phyloP scores from a whole-genome alignment of 2,113 vertebrate genomes.

The Struthidea cinerea region DNA sequence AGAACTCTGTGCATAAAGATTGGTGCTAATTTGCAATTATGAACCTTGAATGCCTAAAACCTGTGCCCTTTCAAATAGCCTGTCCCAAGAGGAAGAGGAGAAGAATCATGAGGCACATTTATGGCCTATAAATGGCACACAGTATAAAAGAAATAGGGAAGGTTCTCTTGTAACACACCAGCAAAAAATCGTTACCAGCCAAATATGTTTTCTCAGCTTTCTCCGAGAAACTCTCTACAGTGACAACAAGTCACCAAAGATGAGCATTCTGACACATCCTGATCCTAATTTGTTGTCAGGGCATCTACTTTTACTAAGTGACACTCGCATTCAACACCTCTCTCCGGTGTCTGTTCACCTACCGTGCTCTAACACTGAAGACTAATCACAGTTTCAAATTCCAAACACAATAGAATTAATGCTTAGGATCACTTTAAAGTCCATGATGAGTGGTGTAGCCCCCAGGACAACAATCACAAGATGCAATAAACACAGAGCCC shows the following conservation, averaged over 20 bases:
- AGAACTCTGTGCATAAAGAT: neutral
- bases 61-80: neutral
- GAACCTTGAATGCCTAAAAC: neutral
- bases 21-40: neutral
- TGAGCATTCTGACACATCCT: neutral
- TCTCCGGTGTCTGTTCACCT: neutral
- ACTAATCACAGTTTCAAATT: neutral
- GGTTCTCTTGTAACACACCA: neutral
- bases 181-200: neutral
- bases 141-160: neutral
- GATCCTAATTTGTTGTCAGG: neutral
- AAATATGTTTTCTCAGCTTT: neutral
- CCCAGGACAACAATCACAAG: neutral
- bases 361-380: neutral
- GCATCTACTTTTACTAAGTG: neutral
- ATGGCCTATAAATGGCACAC: neutral
- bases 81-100: neutral
- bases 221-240: neutral
- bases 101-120: neutral
- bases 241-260: neutral
- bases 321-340: neutral
- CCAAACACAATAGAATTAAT: neutral
- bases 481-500: neutral
- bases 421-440: neutral
- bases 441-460: fast-evolving